Evolutionary conservation across 2,888 invertebrate genomes (phyloP), one percentile per base, ranked within the genome.

Genomic region (Encarsia formosa): DNA sequence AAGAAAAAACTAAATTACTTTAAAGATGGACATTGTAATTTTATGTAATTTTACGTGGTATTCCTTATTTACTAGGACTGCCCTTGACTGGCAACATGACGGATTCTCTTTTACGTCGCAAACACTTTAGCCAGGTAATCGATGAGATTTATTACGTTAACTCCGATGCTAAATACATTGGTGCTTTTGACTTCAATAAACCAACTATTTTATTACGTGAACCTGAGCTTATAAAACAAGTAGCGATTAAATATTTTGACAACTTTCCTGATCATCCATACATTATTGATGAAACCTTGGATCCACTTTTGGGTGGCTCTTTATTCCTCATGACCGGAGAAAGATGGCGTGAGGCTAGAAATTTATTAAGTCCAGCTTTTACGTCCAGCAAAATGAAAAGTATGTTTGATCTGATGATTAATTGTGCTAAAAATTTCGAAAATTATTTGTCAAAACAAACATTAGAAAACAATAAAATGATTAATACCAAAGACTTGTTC

Each of bases 341-440:
- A 2, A 22, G 35, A 63, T 80, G 80, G 80, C 72, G 75, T 1
- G 73, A 76, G 6, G 76, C 79, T 75, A 65, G 81, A n/a, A 66
- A 68, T 0, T 73, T 78, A 0, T 59, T 81, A 19, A 78, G 77
- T 22, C 81, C 81, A 1, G 77, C 79, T 0, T 81, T 81, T 65
- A 81, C 81, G 0, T 72, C 78, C 6, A 78, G 79, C 47, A 81
- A 81, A 63, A 79, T 81, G 78, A 75, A 76, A 35, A 64, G 67
- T 5, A 79, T 80, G 77, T 70, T 79, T 61, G 74, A 75, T 0
- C 69, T 78, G 41, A 78, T 81, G 53, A 58, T 59, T 0, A 69
- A 66, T 22, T 69, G 68, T 22, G 69, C 67, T 4, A 56, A 51
- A 26, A 65, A 64, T 24, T 67, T 71, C 40, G 58, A 60, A 4